Evolutionary conservation across 2,797 vertebrate genomes (phyloP).

Genomic region (Pteronotus mesoamericanus): DNA sequence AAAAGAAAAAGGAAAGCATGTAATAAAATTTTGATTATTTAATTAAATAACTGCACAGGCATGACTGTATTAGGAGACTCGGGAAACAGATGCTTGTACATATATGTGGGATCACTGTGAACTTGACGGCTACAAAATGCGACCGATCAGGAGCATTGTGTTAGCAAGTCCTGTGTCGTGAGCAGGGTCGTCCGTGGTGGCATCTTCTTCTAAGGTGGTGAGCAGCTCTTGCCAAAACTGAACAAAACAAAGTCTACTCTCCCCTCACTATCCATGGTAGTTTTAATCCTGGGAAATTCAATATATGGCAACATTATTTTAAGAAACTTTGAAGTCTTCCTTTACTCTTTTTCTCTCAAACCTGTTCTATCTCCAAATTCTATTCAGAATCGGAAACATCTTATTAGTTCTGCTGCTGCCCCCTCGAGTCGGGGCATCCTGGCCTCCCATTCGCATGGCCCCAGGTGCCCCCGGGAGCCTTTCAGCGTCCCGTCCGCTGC

Average conservation of each 20-base stretch:
- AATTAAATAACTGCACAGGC: background rate
- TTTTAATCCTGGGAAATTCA: slow-evolving; percentile 2
- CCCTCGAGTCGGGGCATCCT: too few species aligned
- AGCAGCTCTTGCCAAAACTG: background rate
- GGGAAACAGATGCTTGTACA: background rate
- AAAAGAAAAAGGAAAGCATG: background rate
- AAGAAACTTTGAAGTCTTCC: background rate
- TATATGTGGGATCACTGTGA: background rate
- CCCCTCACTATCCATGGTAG: background rate
- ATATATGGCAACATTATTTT: background rate
- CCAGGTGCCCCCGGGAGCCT: background rate
- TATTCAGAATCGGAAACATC: background rate
- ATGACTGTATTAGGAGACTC: background rate
- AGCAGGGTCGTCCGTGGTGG: background rate
- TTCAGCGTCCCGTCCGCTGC: background rate
- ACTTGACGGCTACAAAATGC: background rate
- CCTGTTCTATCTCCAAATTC: background rate
- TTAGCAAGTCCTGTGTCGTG: background rate
- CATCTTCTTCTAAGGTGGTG: background rate
- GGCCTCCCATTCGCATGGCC: background rate
- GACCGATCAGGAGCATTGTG: background rate
- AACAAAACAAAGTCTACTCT: background rate
- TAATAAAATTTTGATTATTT: background rate
- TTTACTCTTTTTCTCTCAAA: background rate
- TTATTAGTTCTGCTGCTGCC: background rate